Evolutionary conservation across 2,797 vertebrate species (phyloP), one percentile per base, ranked within the genome.

Genomic region (Chrysocyon brachyurus): DNA sequence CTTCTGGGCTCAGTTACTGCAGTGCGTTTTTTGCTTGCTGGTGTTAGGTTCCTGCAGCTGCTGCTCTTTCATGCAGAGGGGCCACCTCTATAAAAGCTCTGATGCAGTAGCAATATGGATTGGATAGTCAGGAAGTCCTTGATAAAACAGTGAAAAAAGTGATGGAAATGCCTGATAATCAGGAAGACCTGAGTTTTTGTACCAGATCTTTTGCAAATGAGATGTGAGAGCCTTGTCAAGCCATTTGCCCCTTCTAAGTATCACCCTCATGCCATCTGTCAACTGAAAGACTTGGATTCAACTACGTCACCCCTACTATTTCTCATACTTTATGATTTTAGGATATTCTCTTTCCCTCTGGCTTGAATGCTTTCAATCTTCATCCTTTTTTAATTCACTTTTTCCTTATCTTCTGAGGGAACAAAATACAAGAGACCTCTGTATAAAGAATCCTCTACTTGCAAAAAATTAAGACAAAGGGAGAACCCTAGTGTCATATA

Each of bases 21-120:
- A 96, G 72, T 83, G 57, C 8, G 1, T 57, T 95, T 89, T 89
- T 91, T 91, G 61, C 86, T 97, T 68, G 33, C 64, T 92, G 59
- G 6, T 92, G 26, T 91, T 83, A 96, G 26, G 95, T 96, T 96
- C n/a, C 85, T 97, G 81, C 56, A 97, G 87, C 64, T 95, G 73
- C 94, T 92, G 64, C 33, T 89, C 26, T 96, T 82, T 95, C 63
- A 63, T 66, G 21, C 59, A 93, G 12, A 78, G 63, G 21, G 26
- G 15, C 54, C 22, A 6, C 52, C 36, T 97, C 81, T 93, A 22
- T 64, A 63, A 95, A 86, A 91, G 59, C 73, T 95, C 87, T 87
- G 79, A 91, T 93, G 79, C 61, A 92, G 24, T 82, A 88, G 63
- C 78, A 94, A 6, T 68, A 75, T 70, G 21, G 46, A 54, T 26